A percentile compares a stretch with the other conserved stretches of the same genome.
These are phyloP conservation scores for Octonoba sinensis DNA, from an alignment of 2,888 invertebrate genomes.

Conservation along the genomic window DNA sequence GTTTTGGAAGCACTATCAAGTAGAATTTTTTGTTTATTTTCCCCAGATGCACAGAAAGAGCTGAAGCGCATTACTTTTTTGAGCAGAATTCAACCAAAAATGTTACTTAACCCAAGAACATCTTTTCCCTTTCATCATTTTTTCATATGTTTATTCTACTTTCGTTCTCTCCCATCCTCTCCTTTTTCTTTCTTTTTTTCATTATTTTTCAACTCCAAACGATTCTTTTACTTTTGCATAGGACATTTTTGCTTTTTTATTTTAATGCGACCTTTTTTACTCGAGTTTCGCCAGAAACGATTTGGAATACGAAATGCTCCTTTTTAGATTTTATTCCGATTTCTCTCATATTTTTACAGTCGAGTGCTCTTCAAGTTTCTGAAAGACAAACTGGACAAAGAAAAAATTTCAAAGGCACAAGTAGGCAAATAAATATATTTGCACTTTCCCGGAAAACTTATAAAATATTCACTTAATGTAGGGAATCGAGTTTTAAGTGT, in stretches of 20 bases:
- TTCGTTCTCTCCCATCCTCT: slow-evolving; percentile 5
- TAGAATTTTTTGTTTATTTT: slow-evolving; percentile 15
- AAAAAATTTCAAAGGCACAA: too few relatives aligned
- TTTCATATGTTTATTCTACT: slow-evolving; percentile 15
- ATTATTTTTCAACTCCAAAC: slow-evolving; percentile 11
- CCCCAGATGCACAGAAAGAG: slow-evolving; percentile 31
- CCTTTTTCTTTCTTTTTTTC: slow-evolving; percentile 6
- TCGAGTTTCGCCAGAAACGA: slow-evolving; percentile 28
- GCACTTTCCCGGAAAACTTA: too few relatives aligned
- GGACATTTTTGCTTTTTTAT: slow-evolving; percentile 24
- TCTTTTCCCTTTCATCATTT: slow-evolving; percentile 46
- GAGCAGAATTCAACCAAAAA: slow-evolving; percentile 51
- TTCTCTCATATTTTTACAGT: slow-evolving; percentile 16
- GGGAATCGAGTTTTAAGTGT: too few relatives aligned
- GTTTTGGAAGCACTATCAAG: slow-evolving; percentile 5
- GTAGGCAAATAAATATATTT: too few relatives aligned
- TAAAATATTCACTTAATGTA: too few relatives aligned
- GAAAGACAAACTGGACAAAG: too few relatives aligned
- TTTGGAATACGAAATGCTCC: slow-evolving; percentile 34
- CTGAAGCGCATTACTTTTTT: slow-evolving; percentile 30
- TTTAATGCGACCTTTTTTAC: slow-evolving; percentile 28
- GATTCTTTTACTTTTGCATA: slow-evolving; percentile 38
- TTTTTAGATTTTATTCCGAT: slow-evolving; percentile 19
- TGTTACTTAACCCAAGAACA: slow-evolving; percentile 34
- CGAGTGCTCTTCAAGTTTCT: slow-evolving; percentile 2